These are phyloP conservation scores for Heteropelma amictum DNA, from an alignment of 2,888 invertebrate genomes.

Conservation along the genomic window DNA sequence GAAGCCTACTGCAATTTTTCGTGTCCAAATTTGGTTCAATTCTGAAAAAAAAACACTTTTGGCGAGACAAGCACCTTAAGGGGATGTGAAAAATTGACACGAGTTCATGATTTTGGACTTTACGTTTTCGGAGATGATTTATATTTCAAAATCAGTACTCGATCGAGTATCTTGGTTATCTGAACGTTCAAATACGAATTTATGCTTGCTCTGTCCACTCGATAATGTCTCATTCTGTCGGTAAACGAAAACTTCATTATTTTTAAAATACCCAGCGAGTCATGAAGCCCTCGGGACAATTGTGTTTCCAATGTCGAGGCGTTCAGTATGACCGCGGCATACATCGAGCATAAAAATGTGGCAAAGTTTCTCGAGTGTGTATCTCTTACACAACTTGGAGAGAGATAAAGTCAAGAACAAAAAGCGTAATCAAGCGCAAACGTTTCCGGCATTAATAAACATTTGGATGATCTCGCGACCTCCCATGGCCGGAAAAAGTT, in stretches of 20 bases:
- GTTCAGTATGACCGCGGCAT: too few relatives aligned
- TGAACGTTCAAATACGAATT: background rate
- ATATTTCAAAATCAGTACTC: too few relatives aligned
- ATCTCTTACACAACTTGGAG: background rate
- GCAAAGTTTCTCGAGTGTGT: too few relatives aligned
- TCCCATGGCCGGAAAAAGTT: background rate
- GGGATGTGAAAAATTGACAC: too few relatives aligned
- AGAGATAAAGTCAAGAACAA: background rate
- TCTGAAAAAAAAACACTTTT: too few relatives aligned
- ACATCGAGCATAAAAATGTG: too few relatives aligned
- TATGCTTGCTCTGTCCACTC: background rate
- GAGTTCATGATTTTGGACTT: too few relatives aligned
- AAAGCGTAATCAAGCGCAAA: conserved; percentile 15
- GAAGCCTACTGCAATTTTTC: too few relatives aligned
- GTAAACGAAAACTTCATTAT: background rate
- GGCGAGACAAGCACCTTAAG: too few relatives aligned
- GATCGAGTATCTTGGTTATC: too few relatives aligned
- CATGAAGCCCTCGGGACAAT: conserved; percentile 7
- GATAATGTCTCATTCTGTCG: background rate
- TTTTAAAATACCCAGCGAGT: conserved; percentile 19
- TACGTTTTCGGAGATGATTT: too few relatives aligned
- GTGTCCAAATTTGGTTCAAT: too few relatives aligned
- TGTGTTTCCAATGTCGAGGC: background rate
- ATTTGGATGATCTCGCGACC: conserved; percentile 53
- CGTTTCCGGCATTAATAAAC: conserved; percentile 61